A percentile compares a stretch with the other conserved stretches of the same genome.
Evolutionary conservation across 2,113 vertebrate genomes (phyloP).

Genomic region (Sinocyclocheilus maitianheensis): DNA sequence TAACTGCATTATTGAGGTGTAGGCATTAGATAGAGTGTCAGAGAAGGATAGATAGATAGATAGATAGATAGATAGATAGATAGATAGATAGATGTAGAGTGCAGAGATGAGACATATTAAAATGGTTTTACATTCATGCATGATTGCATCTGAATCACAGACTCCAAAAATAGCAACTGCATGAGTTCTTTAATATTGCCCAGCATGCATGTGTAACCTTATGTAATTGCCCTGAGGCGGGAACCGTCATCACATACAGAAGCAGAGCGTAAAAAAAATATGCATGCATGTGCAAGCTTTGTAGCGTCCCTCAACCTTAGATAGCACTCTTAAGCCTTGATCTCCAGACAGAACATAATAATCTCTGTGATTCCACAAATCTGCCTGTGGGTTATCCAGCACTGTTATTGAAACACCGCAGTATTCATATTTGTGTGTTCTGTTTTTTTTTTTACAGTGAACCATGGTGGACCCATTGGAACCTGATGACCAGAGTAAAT

Average conservation of each 20-base stretch:
- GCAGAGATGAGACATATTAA: background rate
- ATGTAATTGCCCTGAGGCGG: slow-evolving; percentile 64
- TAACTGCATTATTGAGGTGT: background rate
- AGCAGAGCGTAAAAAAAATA: slow-evolving; percentile 63
- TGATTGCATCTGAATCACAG: slow-evolving; percentile 18
- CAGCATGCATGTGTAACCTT: slow-evolving; percentile 54
- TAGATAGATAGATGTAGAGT: background rate
- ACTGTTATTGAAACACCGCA: slow-evolving; percentile 5
- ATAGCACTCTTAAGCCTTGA: slow-evolving; percentile 58
- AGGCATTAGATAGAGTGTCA: background rate
- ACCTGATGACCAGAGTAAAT: slow-evolving; percentile 72
- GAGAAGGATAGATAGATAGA: background rate
- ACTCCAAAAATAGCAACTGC: slow-evolving; percentile 23
- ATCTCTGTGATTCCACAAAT: slow-evolving; percentile 54
- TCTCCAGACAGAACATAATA: slow-evolving; percentile 51
- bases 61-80: slow-evolving; percentile 13
- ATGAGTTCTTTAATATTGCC: slow-evolving; percentile 40
- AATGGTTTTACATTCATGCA: slow-evolving; percentile 19
- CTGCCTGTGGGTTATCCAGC: slow-evolving; percentile 45
- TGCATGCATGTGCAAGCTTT: slow-evolving; percentile 63
- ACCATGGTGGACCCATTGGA: slow-evolving; percentile 80
- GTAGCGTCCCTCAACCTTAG: slow-evolving; percentile 50
- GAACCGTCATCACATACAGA: slow-evolving; percentile 62
- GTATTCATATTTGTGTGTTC: background rate
- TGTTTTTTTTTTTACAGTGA: slow-evolving; percentile 55